Evolutionary conservation across 1,140 invertebrate species (phyloP), one percentile per base, ranked within the genome.

Genomic region (Drosophila azteca): DNA sequence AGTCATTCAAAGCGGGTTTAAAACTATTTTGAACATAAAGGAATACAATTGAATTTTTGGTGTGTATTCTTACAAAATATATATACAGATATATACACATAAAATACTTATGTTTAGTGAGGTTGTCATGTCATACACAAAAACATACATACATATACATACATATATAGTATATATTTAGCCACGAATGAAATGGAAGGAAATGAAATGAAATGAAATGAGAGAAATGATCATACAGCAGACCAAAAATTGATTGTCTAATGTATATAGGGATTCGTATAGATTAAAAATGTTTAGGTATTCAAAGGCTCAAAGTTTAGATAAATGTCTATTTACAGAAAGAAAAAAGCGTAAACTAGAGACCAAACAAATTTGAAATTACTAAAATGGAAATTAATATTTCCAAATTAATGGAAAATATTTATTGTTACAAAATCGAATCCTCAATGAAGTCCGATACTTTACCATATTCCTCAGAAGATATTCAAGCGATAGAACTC

Each of bases 61-160:
- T 87, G 75, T 88, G 82, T 82, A 88, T 76, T 87, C 83, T 88
- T 81, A 81, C 67, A 70, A 69, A 55, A 54, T 50, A 39, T 29
- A 52, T 26, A 50, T 22, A 51, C 54, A 68, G 44, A 50, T 62
- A 49, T 49, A 65, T 75, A 75, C 70, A 83, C 72, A 81, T 60
- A 82, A 67, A 57, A 63, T 48, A 68, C 55, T 83, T 87, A 87
- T 87, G 82, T 85, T 85, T 88, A 88, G 78, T 72, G 83, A 87
- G 82, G 82, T 87, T 87, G 82, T 87, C 82, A 82, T 82, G 78
- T 88, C 85, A 75, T 75, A 77, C 60, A 84, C 78, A 63, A 53
- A 84, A 35, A 61, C 45, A 67, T 49, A 77, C 53, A 84, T 43
- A 61, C 45, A 67, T 49, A 77, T 29, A 67, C 53, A 81, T 43